A percentile compares a stretch with the other conserved stretches of the same genome.
phyloP scores from a whole-genome alignment of 2,797 vertebrate genomes.

The Lacerta bilineata region DNA sequence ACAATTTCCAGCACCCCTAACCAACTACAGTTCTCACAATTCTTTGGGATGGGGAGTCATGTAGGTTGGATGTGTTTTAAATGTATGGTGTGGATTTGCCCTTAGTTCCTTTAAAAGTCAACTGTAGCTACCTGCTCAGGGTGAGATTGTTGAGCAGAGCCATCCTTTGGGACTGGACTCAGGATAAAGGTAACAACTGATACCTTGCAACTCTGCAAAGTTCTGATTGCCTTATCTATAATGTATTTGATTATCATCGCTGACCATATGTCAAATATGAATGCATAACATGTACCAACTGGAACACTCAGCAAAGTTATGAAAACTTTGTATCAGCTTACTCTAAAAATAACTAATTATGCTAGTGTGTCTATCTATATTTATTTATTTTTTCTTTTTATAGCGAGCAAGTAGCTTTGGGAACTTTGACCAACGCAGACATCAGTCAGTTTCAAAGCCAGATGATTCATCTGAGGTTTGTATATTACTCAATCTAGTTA shows the following conservation, averaged over 20 bases:
- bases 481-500: constrained; percentile 51
- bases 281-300: not conserved
- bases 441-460: constrained; percentile 76
- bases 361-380: constrained; percentile 1
- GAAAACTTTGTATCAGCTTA: not conserved
- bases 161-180: not conserved
- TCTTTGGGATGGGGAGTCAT: too few species aligned
- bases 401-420: constrained; percentile 89
- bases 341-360: not conserved
- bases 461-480: constrained; percentile 82
- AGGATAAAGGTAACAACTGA: not conserved
- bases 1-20: too few species aligned
- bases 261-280: not conserved
- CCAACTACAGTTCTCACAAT: too few species aligned
- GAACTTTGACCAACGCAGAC: constrained; percentile 85
- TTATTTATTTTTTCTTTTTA: constrained; percentile 57
- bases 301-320: not conserved
- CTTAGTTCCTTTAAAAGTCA: not conserved
- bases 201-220: not conserved
- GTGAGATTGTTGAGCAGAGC: not conserved
- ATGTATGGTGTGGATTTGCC: too few species aligned
- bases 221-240: not conserved
- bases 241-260: not conserved
- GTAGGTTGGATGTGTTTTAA: too few species aligned
- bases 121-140: not conserved